These are phyloP conservation scores for Amazona vittata DNA, from an alignment of 2,113 vertebrate species.

Conservation along the genomic window DNA sequence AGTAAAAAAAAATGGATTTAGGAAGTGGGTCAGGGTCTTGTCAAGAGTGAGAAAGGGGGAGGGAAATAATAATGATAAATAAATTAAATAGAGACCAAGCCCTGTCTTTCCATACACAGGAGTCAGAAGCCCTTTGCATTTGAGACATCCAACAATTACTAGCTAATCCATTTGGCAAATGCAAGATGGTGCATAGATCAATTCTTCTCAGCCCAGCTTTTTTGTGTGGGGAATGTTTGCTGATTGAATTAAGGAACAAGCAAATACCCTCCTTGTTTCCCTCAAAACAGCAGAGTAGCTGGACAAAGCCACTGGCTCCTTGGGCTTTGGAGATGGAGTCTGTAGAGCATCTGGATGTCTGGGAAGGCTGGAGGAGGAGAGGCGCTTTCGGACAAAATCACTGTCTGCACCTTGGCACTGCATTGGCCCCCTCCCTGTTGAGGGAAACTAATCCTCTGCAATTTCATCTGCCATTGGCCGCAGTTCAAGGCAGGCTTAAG, in stretches of 20 bases:
- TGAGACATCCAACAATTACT: constrained; percentile 19
- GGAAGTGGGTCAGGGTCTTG: not conserved
- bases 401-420: not conserved
- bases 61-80: constrained; percentile 44
- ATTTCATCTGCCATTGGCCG: not conserved
- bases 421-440: not conserved
- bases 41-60: constrained; percentile 2
- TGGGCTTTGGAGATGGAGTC: not conserved
- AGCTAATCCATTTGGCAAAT: constrained; percentile 71
- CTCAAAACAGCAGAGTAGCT: not conserved
- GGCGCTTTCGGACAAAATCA: not conserved
- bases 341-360: not conserved
- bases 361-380: not conserved
- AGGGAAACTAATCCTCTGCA: not conserved
- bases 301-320: not conserved
- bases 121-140: constrained; percentile 14
- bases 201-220: constrained; percentile 13
- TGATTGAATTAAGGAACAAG: constrained; percentile 31
- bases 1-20: not conserved
- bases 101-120: not conserved
- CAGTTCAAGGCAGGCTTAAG: not conserved
- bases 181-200: constrained; percentile 6
- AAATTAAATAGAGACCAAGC: constrained; percentile 12
- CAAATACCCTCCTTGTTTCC: constrained; percentile 27
- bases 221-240: constrained; percentile 58